A percentile compares a stretch with the other conserved stretches of the same genome.
phyloP scores from a whole-genome alignment of 2,888 invertebrate genomes.

The Colletes collaris region DNA sequence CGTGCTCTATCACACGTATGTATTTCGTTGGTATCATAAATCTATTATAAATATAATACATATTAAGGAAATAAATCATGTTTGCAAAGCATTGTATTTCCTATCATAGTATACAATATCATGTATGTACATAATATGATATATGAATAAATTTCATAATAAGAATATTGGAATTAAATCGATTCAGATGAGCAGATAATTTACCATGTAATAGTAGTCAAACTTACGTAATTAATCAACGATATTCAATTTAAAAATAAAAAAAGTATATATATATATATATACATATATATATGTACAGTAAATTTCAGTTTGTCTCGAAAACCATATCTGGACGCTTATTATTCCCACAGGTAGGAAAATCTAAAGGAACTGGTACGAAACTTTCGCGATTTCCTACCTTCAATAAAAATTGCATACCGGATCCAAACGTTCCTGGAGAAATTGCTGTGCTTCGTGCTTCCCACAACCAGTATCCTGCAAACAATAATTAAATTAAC shows the following conservation, averaged over 20 bases:
- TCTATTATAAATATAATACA: too few species aligned
- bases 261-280: neutral
- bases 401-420: constrained; percentile 74
- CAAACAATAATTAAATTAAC: constrained; percentile 5
- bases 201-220: too few species aligned
- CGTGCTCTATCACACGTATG: too few species aligned
- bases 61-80: too few species aligned
- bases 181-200: neutral
- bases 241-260: neutral
- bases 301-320: constrained; percentile 45
- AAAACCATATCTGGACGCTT: constrained; percentile 73
- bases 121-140: neutral
- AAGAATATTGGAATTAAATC: too few species aligned
- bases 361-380: constrained; percentile 72
- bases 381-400: constrained; percentile 70
- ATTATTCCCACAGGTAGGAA: constrained; percentile 74
- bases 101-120: too few species aligned
- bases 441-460: constrained; percentile 68
- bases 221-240: neutral
- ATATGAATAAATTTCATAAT: neutral
- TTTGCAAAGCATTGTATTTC: too few species aligned
- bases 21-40: too few species aligned
- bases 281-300: neutral
- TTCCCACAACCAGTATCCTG: constrained; percentile 77
- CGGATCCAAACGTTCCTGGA: constrained; percentile 61